Percentiles rank a stretch among this genome's conserved stretches.
Evolutionary conservation across 2,797 vertebrate species (phyloP).

Genomic region (Cichlasoma orientale): DNA sequence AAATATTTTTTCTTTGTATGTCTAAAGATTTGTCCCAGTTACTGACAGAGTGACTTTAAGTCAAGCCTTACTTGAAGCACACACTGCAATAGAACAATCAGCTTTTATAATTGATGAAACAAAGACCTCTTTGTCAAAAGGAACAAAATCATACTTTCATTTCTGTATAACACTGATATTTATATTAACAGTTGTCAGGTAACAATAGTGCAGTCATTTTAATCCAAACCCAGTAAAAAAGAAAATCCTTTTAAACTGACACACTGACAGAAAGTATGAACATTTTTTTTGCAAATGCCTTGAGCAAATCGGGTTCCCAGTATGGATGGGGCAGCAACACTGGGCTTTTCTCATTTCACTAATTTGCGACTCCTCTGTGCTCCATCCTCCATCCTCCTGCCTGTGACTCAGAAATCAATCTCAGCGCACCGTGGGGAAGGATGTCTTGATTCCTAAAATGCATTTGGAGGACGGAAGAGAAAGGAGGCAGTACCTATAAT

Average conservation of each 20-base stretch:
- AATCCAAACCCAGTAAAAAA: neutral
- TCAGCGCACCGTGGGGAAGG: neutral
- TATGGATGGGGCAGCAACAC: neutral
- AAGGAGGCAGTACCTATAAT: neutral
- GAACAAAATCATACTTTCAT: neutral
- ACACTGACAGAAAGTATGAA: neutral
- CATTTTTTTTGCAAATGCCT: neutral
- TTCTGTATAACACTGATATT: neutral
- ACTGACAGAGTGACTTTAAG: too few species aligned
- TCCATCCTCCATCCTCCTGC: neutral
- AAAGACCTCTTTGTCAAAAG: neutral
- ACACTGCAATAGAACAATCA: neutral
- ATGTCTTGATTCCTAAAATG: neutral
- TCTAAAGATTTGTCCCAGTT: too few species aligned
- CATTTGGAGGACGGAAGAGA: neutral
- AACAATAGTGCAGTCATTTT: neutral
- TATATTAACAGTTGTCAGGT: neutral
- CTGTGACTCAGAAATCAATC: neutral
- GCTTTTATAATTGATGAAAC: neutral
- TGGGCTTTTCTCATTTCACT: constrained; percentile 1
- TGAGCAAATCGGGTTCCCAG: neutral
- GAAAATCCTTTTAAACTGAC: neutral
- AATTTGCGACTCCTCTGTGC: neutral
- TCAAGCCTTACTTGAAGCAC: too few species aligned
- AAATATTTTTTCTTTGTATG: too few species aligned